Percentiles rank a stretch among this genome's conserved stretches.
Evolutionary conservation across 2,113 vertebrate species (phyloP).

Genomic region (Porphyrio hochstetteri): DNA sequence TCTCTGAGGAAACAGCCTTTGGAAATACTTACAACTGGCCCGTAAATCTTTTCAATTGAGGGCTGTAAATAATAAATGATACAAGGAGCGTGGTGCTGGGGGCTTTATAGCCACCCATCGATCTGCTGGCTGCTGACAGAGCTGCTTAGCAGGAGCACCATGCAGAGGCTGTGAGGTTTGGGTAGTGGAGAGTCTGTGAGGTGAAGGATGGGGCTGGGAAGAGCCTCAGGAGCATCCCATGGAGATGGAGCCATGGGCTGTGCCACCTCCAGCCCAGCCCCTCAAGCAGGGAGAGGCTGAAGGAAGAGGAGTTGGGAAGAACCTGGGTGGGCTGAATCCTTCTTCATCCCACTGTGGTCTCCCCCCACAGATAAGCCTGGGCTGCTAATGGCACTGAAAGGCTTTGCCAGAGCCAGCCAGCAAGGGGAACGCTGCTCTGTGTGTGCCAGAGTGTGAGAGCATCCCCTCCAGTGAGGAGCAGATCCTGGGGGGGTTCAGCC

Average conservation of each 20-base stretch:
- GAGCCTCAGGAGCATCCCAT: neutral
- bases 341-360: neutral
- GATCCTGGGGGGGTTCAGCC: neutral
- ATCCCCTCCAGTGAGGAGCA: accelerated
- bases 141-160: neutral
- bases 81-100: neutral
- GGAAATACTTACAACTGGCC: neutral
- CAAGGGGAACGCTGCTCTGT: accelerated
- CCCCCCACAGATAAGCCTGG: accelerated
- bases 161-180: accelerated
- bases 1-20: neutral
- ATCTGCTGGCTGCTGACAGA: neutral
- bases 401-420: neutral
- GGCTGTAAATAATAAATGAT: constrained; percentile 43
- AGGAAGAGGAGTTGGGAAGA: neutral
- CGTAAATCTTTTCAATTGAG: constrained; percentile 46
- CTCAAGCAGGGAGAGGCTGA: neutral
- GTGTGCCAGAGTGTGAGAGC: accelerated
- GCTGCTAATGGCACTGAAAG: accelerated
- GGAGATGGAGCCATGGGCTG: accelerated
- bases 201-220: neutral
- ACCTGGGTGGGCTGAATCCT: neutral
- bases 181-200: accelerated
- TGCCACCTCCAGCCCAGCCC: neutral
- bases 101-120: neutral